Evolutionary conservation across 2,888 invertebrate genomes (phyloP), one percentile per base, ranked within the genome.

Genomic region (Drosophila birchii): DNA sequence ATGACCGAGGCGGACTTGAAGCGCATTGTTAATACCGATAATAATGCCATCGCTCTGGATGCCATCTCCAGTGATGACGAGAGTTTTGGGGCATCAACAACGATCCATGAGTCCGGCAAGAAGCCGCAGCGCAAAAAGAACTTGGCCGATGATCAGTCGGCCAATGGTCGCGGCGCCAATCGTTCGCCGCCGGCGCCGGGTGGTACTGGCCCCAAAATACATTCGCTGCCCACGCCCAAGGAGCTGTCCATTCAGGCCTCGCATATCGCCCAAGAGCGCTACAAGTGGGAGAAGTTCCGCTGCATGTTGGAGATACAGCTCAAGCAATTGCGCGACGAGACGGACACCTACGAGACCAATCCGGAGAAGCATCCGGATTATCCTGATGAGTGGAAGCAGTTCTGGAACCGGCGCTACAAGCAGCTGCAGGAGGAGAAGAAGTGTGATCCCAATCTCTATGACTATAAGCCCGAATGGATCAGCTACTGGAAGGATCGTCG

Each of bases 391-490:
- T 97, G 97, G 97, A 97, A 97, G 90, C 95, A 95, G 90, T 97
- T 97, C 91, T 97, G 97, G 97, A 97, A 97, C 91, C 94, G 94
- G 12, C 94, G 97, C 1, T 96, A 96, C 90, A 96, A 96, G 90
- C 96, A 97, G 91, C 93, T 97, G 58, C 96, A 96, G 90, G 92
- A 94, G n/a, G 93, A 94, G 93, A 93, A 92, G 78, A 92, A 92
- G 90, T 81, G 84, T 14, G 96, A 97, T 90, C 95, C 96, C 0
- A 94, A 95, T 38, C 95, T 95, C 76, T 95, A 97, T 90, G 97
- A 97, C 89, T 97, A 96, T 90, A 97, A 97, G 81, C 96, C 97
- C 0, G 97, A 97, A 87, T 97, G 97, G 97, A 97, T 97, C 59
- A 93, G 94, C 57, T 97, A 95, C 91, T 97, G 97, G 97, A 96